These are phyloP conservation scores for Bombus vancouverensis DNA, from an alignment of 1,140 invertebrate genomes.

Conservation along the genomic window DNA sequence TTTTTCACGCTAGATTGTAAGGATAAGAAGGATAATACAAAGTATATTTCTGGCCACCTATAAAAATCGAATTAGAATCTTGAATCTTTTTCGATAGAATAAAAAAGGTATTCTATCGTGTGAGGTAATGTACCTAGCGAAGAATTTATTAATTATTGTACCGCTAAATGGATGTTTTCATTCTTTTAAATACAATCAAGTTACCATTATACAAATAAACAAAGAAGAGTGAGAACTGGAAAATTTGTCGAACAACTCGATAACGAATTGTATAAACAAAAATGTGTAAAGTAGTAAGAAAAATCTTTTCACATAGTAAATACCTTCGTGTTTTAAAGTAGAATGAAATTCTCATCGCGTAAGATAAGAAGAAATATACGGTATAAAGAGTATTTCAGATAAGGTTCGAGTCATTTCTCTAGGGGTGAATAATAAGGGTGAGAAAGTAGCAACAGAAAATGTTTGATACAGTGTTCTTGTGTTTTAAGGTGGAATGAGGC, in stretches of 20 bases:
- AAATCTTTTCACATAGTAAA: no score
- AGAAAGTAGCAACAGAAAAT: background rate
- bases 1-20: background rate
- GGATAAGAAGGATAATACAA: background rate
- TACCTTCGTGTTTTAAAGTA: background rate
- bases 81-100: no score
- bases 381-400: slow-evolving; percentile 4
- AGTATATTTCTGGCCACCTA: no score
- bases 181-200: no score
- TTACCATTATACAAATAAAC: no score
- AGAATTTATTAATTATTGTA: no score
- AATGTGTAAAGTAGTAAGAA: background rate
- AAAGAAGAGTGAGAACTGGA: no score
- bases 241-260: no score
- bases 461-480: background rate
- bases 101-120: no score
- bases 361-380: background rate
- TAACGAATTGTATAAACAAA: background rate
- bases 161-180: no score
- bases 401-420: background rate
- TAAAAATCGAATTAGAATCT: no score
- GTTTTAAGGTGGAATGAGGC: background rate
- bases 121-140: no score
- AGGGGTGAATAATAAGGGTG: slow-evolving; percentile 23
- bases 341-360: background rate